A percentile compares a stretch with the other conserved stretches of the same genome.
Conservation (phyloP, 2,113 vertebrate genomes). For the Isurus oxyrinchus region DNA sequence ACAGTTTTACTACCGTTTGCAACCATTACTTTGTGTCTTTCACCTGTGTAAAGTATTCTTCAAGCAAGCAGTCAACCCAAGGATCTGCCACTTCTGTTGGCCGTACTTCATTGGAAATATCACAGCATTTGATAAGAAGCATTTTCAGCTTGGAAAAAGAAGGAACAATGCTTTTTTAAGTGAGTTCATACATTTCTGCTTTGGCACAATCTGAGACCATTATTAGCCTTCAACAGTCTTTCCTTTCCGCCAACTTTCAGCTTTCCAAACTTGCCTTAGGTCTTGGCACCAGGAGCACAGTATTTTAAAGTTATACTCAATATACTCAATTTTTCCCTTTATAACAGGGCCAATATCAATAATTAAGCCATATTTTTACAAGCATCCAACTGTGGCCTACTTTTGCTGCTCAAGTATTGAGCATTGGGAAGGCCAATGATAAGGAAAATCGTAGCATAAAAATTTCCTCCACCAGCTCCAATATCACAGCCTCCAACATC, state of each 20-base stretch:
- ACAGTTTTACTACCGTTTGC: background rate
- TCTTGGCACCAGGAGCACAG: background rate
- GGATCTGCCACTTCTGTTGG: conserved; percentile 35
- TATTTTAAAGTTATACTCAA: background rate
- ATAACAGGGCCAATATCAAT: background rate
- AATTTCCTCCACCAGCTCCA: background rate
- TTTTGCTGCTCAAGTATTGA: background rate
- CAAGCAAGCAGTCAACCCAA: conserved; percentile 39
- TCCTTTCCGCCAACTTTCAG: background rate
- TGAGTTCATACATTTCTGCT: background rate
- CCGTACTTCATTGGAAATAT: conserved; percentile 40
- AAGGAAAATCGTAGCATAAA: background rate
- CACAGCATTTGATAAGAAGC: conserved; percentile 40
- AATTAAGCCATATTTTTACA: background rate
- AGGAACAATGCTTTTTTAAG: background rate
- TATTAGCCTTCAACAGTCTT: background rate
- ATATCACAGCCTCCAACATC: background rate
- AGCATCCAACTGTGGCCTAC: background rate
- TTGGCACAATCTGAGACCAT: background rate
- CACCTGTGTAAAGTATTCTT: conserved; percentile 40
- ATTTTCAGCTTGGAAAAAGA: conserved; percentile 35
- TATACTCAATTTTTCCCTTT: background rate
- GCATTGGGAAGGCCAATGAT: background rate
- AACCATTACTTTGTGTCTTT: background rate
- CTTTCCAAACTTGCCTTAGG: background rate